Percentiles rank a stretch among this genome's conserved stretches.
Conservation (phyloP, 2,888 invertebrate species). For the Diogma glabrata region DNA sequence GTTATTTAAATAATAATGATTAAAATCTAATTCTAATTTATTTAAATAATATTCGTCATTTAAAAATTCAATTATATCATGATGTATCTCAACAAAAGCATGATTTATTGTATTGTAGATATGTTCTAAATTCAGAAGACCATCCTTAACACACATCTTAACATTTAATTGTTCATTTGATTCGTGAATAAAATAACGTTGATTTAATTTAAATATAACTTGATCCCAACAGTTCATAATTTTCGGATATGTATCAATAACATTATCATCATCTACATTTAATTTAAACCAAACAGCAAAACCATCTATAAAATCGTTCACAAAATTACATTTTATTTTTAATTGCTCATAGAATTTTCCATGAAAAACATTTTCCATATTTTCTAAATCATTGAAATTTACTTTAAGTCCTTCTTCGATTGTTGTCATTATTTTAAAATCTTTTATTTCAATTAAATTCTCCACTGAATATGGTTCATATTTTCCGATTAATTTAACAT, state of each 20-base stretch:
- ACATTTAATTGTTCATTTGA: constrained; percentile 30
- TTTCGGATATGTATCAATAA: constrained; percentile 42
- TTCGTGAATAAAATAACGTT: constrained; percentile 31
- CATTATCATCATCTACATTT: constrained; percentile 53
- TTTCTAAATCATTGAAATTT: constrained; percentile 47
- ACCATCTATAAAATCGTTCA: constrained; percentile 51
- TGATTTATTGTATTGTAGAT: constrained; percentile 18
- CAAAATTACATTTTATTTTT: constrained; percentile 31
- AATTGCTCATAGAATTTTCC: constrained; percentile 28
- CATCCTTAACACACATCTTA: constrained; percentile 34
- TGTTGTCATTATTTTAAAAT: constrained; percentile 46
- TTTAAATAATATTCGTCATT: constrained; percentile 41
- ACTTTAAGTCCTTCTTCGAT: constrained; percentile 43
- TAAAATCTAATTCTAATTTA: constrained; percentile 34
- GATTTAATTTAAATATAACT: constrained; percentile 51
- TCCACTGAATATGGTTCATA: constrained; percentile 27
- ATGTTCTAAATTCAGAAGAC: constrained; percentile 34
- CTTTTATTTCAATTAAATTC: constrained; percentile 29
- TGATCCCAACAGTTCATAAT: constrained; percentile 64
- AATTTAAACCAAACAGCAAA: constrained; percentile 64
- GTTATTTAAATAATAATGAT: too few relatives aligned
- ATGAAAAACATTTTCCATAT: constrained; percentile 36
- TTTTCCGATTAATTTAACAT: too few relatives aligned
- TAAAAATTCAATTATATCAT: constrained; percentile 36
- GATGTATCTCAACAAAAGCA: constrained; percentile 23